phyloP scores from a whole-genome alignment of 2,797 vertebrate genomes.

The Phalloptychus januarius region DNA sequence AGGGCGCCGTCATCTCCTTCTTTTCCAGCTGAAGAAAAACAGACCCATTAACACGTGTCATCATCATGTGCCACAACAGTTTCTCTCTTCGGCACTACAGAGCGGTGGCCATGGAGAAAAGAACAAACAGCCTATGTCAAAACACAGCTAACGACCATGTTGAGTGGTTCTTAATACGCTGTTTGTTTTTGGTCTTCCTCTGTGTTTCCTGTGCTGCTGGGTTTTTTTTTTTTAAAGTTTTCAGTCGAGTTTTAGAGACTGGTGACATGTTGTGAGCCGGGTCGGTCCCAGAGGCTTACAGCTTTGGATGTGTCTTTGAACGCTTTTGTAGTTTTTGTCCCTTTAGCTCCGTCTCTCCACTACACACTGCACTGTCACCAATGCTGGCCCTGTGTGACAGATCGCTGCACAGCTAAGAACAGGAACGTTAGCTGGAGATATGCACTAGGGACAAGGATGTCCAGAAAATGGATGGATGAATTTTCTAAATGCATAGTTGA shows the following conservation, averaged over 20 bases:
- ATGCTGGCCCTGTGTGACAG: background rate
- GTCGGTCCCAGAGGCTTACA: background rate
- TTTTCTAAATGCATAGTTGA: background rate
- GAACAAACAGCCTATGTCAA: constrained; percentile 1
- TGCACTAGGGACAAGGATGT: no score
- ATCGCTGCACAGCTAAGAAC: background rate
- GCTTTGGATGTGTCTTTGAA: background rate
- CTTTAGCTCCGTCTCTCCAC: background rate
- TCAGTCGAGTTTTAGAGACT: background rate
- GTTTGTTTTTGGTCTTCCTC: background rate
- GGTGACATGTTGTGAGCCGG: background rate
- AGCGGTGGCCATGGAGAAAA: background rate
- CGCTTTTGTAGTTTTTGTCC: background rate
- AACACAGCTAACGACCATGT: background rate
- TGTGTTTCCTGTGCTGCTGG: background rate
- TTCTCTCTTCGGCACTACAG: background rate
- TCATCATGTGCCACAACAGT: background rate
- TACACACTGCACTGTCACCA: background rate
- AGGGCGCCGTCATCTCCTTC: constrained; percentile 92
- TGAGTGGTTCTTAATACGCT: background rate
- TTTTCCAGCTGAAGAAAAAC: constrained; percentile 89
- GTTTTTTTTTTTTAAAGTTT: background rate
- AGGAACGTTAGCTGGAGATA: no score
- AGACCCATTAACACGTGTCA: constrained; percentile 32
- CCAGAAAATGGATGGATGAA: no score